A percentile compares a stretch with the other conserved stretches of the same genome.
These are phyloP conservation scores for Stomatorhinus ivindoensis DNA, from an alignment of 2,113 vertebrate species.

Conservation along the genomic window DNA sequence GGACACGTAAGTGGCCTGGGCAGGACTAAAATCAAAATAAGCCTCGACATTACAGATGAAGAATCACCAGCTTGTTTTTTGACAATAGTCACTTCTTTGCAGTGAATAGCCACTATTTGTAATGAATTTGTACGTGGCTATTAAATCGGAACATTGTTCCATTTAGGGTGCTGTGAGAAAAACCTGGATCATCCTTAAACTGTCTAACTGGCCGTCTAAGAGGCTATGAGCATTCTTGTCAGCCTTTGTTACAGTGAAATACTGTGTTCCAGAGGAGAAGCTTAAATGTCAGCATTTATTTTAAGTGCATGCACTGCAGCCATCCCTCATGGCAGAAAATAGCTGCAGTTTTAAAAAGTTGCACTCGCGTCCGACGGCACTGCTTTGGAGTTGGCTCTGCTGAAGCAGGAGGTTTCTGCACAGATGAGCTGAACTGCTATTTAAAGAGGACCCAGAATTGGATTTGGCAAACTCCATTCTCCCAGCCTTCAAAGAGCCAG, in stretches of 20 bases:
- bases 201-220: background rate
- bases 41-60: background rate
- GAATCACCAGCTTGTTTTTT: background rate
- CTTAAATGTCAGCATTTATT: conserved; percentile 18
- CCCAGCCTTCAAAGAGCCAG: background rate
- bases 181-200: background rate
- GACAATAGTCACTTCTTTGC: background rate
- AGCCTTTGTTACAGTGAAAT: conserved; percentile 9
- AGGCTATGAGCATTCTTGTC: background rate
- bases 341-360: conserved; percentile 15
- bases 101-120: background rate
- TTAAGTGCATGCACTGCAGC: background rate
- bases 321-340: conserved; percentile 9
- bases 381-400: background rate
- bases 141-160: background rate
- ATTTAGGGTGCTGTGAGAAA: background rate
- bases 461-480: background rate
- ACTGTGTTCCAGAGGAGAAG: background rate
- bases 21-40: background rate
- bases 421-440: conserved; percentile 33
- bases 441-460: conserved; percentile 32
- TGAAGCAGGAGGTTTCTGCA: conserved; percentile 33
- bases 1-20: background rate
- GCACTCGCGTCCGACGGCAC: background rate
- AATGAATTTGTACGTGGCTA: background rate